Evolutionary conservation across 1,140 invertebrate species (phyloP).

Genomic region (Drosophila truncata): DNA sequence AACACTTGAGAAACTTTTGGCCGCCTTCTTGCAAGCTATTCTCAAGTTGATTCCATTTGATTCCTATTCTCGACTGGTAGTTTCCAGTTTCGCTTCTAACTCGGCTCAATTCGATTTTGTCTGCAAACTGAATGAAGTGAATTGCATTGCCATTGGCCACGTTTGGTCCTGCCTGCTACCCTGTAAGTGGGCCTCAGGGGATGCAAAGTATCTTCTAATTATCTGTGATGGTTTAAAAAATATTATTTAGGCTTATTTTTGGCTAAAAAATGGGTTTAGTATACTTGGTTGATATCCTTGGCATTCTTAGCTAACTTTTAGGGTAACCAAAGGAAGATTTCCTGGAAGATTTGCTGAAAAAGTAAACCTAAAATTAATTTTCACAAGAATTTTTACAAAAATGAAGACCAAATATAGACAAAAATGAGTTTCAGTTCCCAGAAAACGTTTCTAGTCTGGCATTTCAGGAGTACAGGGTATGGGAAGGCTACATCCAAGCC

Average conservation of each 20-base stretch:
- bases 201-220: background rate
- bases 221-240: background rate
- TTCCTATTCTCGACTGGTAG: constrained; percentile 51
- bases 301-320: too few species aligned
- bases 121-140: constrained; percentile 72
- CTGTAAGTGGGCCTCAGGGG: background rate
- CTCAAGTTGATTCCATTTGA: constrained; percentile 50
- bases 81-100: constrained; percentile 54
- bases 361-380: background rate
- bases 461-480: background rate
- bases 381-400: too few species aligned
- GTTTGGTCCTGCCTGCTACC: constrained; percentile 28
- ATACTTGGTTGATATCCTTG: background rate
- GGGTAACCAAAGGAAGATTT: accelerated
- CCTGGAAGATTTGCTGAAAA: background rate
- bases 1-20: constrained; percentile 46
- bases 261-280: background rate
- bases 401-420: background rate
- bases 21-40: background rate
- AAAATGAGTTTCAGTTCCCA: background rate
- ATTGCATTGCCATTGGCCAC: constrained; percentile 71
- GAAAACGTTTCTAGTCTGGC: background rate
- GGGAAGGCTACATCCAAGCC: background rate
- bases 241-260: background rate
- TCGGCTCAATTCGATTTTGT: constrained; percentile 76